Percentiles rank a stretch among this genome's conserved stretches.
Conservation (phyloP, 1,140 invertebrate species). For the Metopolophium dirhodum region DNA sequence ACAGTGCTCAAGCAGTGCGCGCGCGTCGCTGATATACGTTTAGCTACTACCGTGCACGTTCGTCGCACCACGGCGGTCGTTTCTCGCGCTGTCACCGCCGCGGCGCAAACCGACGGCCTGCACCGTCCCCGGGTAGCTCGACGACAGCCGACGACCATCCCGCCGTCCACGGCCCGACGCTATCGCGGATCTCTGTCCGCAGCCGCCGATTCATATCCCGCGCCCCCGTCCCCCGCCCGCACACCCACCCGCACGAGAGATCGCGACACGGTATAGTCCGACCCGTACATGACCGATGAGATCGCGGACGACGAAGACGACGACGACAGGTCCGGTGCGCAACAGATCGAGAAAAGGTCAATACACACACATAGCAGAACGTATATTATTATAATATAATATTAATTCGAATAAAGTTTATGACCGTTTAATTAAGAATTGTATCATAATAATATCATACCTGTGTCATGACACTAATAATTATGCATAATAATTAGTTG, state of each 20-base stretch:
- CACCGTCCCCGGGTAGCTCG: not conserved
- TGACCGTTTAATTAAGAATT: not conserved
- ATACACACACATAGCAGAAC: not conserved
- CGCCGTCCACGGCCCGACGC: not conserved
- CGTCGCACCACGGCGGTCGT: conserved; percentile 21
- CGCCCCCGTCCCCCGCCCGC: not conserved
- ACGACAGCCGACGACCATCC: not conserved
- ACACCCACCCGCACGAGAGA: not conserved
- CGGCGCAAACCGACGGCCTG: not conserved
- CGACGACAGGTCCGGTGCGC: not conserved
- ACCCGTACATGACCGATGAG: not conserved
- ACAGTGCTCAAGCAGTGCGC: not conserved
- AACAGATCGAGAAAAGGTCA: conserved; percentile 5
- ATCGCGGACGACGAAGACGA: not conserved
- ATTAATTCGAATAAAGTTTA: not conserved
- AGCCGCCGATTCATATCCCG: not conserved
- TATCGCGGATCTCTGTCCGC: not conserved
- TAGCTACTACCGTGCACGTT: not conserved
- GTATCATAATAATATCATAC: too few relatives aligned
- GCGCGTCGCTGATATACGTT: not conserved
- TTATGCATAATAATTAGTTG: not conserved
- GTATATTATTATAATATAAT: not conserved
- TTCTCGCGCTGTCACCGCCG: not conserved
- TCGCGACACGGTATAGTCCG: not conserved
- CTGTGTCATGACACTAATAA: too few relatives aligned